Percentiles rank a stretch among this genome's conserved stretches.
These are phyloP conservation scores for Dasysyrphus tricinctus DNA, from an alignment of 2,888 invertebrate genomes.

Conservation along the genomic window DNA sequence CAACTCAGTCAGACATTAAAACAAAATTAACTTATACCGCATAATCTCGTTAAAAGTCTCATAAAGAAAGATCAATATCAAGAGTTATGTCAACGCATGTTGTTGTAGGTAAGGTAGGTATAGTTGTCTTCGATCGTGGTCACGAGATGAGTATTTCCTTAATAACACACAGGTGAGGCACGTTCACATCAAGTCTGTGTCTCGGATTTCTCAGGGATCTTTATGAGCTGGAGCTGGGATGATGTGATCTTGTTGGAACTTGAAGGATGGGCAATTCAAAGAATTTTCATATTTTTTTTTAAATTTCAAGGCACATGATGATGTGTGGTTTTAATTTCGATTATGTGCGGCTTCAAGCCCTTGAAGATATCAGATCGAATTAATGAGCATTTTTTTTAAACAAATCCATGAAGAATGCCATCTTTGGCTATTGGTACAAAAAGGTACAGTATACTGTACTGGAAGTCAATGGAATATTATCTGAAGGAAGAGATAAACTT, in stretches of 20 bases:
- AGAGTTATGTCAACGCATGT: constrained; percentile 62
- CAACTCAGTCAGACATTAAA: constrained; percentile 16
- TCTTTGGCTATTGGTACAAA: not conserved
- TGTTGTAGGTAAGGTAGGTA: not conserved
- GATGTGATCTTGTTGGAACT: constrained; percentile 30
- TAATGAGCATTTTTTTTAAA: constrained; percentile 17
- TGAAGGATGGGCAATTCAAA: constrained; percentile 43
- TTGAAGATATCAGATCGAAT: constrained; percentile 35
- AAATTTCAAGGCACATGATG: constrained; percentile 6
- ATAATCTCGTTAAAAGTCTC: constrained; percentile 29
- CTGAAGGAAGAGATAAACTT: no score
- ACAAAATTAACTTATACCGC: constrained; percentile 25
- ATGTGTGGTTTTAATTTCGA: not conserved
- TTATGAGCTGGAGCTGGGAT: constrained; percentile 6
- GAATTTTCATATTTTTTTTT: constrained; percentile 13
- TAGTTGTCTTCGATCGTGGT: constrained; percentile 40
- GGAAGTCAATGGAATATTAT: not conserved
- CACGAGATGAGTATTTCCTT: constrained; percentile 68
- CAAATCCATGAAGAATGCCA: not conserved
- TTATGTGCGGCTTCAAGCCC: constrained; percentile 9
- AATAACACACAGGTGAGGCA: constrained; percentile 44
- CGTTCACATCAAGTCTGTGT: constrained; percentile 27
- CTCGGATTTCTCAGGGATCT: constrained; percentile 11
- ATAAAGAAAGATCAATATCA: constrained; percentile 69
- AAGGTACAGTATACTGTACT: not conserved